Conservation (phyloP, 1,140 invertebrate species). For the Drosophila setifemur region DNA sequence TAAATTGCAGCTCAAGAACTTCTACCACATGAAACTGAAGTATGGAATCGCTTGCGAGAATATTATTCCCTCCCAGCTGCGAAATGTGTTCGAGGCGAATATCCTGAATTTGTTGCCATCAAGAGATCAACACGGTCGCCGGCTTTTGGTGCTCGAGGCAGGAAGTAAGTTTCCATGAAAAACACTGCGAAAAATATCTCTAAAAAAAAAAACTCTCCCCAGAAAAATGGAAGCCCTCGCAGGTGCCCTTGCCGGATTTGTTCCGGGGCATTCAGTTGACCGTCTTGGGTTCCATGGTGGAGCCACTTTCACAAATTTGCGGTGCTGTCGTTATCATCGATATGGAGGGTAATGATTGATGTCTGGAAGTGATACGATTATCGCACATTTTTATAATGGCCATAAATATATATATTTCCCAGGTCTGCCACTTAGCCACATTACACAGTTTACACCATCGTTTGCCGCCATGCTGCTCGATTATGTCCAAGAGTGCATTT, state of each 20-base stretch:
- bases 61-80: constrained; percentile 83
- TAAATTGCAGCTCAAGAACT: constrained; percentile 84
- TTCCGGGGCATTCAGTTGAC: constrained; percentile 85
- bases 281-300: constrained; percentile 85
- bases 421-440: constrained; percentile 86
- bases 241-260: constrained; percentile 84
- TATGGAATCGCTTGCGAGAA: constrained; percentile 84
- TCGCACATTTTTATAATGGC: neutral
- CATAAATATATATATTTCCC: neutral
- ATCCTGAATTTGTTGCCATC: constrained; percentile 85
- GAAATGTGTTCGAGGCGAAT: constrained; percentile 83
- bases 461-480: constrained; percentile 86
- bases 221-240: constrained; percentile 87
- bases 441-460: constrained; percentile 88
- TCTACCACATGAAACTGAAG: constrained; percentile 84
- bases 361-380: neutral
- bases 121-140: constrained; percentile 83
- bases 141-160: constrained; percentile 84
- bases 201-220: neutral
- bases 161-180: constrained; percentile 83
- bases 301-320: constrained; percentile 86
- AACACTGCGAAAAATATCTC: neutral
- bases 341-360: constrained; percentile 84
- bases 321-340: constrained; percentile 87
- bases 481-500: constrained; percentile 86